Conservation (phyloP, 2,888 invertebrate genomes). For the Acheta domesticus region DNA sequence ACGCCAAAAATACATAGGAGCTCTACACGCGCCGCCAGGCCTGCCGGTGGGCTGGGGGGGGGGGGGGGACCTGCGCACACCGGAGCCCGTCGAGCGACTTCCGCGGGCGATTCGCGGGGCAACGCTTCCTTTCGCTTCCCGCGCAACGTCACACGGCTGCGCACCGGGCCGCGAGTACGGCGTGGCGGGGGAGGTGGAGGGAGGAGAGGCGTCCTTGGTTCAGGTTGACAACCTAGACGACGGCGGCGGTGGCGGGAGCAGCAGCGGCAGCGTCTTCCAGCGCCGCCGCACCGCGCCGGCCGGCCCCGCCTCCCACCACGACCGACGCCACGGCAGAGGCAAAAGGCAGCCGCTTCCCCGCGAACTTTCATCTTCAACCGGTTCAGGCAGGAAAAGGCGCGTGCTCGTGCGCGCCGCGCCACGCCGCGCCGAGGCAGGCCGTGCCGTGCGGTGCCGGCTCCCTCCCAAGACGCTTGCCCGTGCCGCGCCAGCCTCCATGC, state of each 20-base stretch:
- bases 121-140: too few relatives aligned
- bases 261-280: background rate
- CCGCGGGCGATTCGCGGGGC: too few relatives aligned
- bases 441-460: background rate
- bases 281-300: background rate
- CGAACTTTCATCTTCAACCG: conserved; percentile 6
- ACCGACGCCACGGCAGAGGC: background rate
- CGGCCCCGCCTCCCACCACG: background rate
- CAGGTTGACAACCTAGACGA: background rate
- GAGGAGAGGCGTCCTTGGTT: background rate
- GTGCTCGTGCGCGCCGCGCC: background rate
- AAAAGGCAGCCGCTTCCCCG: conserved; percentile 18
- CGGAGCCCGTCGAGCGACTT: too few relatives aligned
- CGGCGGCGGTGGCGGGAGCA: background rate
- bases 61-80: too few relatives aligned
- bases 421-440: background rate
- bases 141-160: too few relatives aligned
- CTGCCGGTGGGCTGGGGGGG: too few relatives aligned
- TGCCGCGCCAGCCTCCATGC: too few relatives aligned
- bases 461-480: too few relatives aligned
- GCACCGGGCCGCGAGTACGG: too few relatives aligned
- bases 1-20: too few relatives aligned
- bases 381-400: background rate
- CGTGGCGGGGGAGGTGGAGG: background rate
- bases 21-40: too few relatives aligned